phyloP scores from a whole-genome alignment of 2,113 vertebrate species.

The Ammodytes dubius region DNA sequence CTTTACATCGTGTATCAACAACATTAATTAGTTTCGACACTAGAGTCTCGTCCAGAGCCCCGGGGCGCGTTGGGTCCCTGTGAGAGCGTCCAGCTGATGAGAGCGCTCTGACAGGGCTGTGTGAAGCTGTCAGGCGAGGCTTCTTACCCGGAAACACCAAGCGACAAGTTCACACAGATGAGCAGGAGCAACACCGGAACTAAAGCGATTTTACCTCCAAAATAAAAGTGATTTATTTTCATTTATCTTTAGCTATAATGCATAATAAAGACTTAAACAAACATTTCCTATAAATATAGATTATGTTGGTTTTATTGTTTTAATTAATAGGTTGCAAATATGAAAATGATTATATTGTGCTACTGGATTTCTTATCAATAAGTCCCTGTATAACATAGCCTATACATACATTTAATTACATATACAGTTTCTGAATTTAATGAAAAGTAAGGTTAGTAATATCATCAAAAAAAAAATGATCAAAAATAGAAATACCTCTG shows the following conservation, averaged over 20 bases:
- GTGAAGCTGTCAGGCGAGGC: slow-evolving; percentile 50
- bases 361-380: too few species aligned
- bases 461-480: not conserved
- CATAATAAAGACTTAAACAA: too few species aligned
- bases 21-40: slow-evolving; percentile 45
- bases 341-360: not conserved
- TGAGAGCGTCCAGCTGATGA: slow-evolving; percentile 41
- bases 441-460: not conserved
- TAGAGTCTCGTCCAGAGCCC: slow-evolving; percentile 34
- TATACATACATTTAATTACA: not conserved
- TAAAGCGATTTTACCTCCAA: not conserved
- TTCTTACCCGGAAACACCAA: slow-evolving; percentile 53
- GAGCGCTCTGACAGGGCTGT: slow-evolving; percentile 74
- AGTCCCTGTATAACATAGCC: not conserved
- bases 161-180: slow-evolving; percentile 21
- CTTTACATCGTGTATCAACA: slow-evolving; percentile 26
- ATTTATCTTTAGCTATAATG: too few species aligned
- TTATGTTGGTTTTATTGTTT: not conserved
- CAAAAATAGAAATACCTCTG: not conserved
- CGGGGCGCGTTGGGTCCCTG: slow-evolving; percentile 14
- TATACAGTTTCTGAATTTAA: not conserved
- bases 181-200: not conserved
- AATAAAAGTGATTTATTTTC: slow-evolving; percentile 57
- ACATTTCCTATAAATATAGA: too few species aligned
- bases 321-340: not conserved